Conservation (phyloP, 53 echinoderm and acorn worm genomes). For the Temnopleurus reevesii region DNA sequence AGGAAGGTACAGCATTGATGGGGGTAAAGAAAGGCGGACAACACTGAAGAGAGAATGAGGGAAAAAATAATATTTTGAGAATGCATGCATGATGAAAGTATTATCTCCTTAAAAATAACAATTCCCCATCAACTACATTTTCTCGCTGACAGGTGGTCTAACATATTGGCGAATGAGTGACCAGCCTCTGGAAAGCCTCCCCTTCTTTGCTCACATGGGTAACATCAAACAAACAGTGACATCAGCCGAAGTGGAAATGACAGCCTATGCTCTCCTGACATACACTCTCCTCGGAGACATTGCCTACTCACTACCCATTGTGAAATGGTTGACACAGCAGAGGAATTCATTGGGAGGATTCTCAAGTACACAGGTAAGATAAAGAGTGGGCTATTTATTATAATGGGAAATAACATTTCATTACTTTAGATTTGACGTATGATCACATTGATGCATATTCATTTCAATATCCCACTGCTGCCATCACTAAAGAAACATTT, state of each 20-base stretch:
- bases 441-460: no score
- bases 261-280: constrained; percentile 91
- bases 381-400: neutral
- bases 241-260: constrained; percentile 99
- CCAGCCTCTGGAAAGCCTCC: constrained; percentile 78
- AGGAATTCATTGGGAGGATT: constrained; percentile 97
- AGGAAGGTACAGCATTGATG: no score
- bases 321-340: constrained; percentile 98
- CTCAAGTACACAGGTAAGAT: constrained; percentile 88
- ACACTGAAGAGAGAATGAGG: no score
- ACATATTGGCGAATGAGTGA: constrained; percentile 92
- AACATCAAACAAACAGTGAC: constrained; percentile 81
- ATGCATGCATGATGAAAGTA: no score
- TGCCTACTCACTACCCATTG: constrained; percentile 91
- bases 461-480: no score
- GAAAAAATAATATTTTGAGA: no score
- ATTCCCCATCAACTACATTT: no score
- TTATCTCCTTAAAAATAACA: no score
- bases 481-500: no score
- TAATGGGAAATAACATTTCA: no score
- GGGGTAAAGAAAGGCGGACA: no score
- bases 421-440: no score
- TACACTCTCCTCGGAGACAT: constrained; percentile 90
- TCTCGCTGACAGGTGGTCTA: constrained; percentile 62
- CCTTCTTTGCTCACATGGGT: constrained; percentile 70